Evolutionary conservation across 2,797 vertebrate genomes (phyloP).

Genomic region (Strix occidentalis): DNA sequence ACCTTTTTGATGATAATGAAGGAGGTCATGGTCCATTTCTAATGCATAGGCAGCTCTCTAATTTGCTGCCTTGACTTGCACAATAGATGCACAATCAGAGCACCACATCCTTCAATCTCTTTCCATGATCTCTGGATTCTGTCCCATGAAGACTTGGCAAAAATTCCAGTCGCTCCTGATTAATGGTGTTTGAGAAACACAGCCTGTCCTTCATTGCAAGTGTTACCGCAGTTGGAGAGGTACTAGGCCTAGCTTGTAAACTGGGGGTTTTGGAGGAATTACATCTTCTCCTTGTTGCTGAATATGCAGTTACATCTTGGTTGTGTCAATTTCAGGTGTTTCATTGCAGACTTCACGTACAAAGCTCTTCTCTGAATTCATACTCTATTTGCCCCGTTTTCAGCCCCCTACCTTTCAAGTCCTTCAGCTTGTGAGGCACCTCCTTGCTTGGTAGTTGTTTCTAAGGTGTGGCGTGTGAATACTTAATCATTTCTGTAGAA

Average conservation of each 20-base stretch:
- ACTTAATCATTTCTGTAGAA: too few relatives aligned
- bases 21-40: not conserved
- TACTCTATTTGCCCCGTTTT: not conserved
- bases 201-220: not conserved
- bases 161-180: not conserved
- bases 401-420: not conserved
- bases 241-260: not conserved
- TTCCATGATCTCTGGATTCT: not conserved
- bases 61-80: not conserved
- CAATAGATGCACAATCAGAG: not conserved
- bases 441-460: too few relatives aligned
- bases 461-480: too few relatives aligned
- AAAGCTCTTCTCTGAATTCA: not conserved
- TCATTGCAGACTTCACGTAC: not conserved
- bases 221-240: not conserved
- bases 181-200: not conserved
- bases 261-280: too few relatives aligned
- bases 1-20: not conserved
- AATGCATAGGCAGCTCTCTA: not conserved
- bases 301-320: not conserved
- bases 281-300: not conserved
- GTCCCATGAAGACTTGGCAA: not conserved
- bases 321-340: not conserved
- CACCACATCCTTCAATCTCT: not conserved
- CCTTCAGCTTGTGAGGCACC: not conserved